Conservation (phyloP, 1,140 invertebrate species). For the Heliconius nattereri region DNA sequence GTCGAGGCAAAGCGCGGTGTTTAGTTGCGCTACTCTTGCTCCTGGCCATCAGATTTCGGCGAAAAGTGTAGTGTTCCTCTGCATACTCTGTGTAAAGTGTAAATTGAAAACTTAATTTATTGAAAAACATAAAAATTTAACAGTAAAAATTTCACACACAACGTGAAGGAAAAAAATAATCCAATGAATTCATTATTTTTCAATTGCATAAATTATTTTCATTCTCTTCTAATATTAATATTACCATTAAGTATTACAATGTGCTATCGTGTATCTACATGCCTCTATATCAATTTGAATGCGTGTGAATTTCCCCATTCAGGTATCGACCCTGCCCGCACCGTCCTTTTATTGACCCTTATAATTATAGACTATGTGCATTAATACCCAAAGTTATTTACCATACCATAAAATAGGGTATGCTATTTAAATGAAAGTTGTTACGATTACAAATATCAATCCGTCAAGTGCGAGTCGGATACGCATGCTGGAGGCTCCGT, state of each 20-base stretch:
- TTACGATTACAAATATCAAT: background rate
- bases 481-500: too few species aligned
- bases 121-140: too few species aligned
- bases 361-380: slow-evolving; percentile 37
- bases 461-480: too few species aligned
- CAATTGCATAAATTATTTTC: background rate
- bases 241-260: background rate
- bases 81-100: too few species aligned
- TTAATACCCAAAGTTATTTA: background rate
- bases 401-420: background rate
- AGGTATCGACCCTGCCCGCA: slow-evolving; percentile 69
- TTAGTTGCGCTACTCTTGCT: too few species aligned
- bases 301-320: slow-evolving; percentile 48
- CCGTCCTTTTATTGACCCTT: slow-evolving; percentile 44
- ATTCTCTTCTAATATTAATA: background rate
- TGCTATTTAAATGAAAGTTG: background rate
- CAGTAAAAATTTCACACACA: too few species aligned
- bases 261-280: background rate
- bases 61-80: too few species aligned
- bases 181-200: too few species aligned
- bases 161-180: too few species aligned
- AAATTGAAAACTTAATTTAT: too few species aligned
- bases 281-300: slow-evolving; percentile 19
- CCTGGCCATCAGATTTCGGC: too few species aligned
- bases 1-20: too few species aligned